Evolutionary conservation across 1,140 invertebrate genomes (phyloP).

Genomic region (Ooceraea biroi): DNA sequence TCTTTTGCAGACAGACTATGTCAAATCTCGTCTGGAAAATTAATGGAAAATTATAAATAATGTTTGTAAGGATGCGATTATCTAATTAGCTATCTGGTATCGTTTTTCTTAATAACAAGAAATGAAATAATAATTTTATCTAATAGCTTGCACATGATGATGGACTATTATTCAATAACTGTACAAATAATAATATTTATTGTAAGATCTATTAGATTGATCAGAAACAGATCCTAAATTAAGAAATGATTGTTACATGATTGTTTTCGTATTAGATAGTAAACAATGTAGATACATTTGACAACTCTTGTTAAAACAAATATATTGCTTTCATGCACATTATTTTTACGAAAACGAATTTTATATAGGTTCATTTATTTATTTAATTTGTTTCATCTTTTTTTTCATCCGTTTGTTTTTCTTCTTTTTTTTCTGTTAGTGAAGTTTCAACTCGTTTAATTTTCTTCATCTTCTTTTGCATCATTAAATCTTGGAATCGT

Average conservation of each 20-base stretch:
- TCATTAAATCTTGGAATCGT: too few relatives aligned
- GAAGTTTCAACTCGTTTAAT: too few relatives aligned
- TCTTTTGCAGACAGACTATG: conserved; percentile 83
- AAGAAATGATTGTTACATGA: neutral
- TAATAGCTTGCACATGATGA: neutral
- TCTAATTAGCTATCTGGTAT: conserved; percentile 11
- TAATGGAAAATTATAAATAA: conserved; percentile 63
- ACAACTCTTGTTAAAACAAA: neutral
- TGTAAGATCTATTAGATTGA: neutral
- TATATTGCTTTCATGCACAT: neutral
- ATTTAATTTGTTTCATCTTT: neutral
- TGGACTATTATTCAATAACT: too few relatives aligned
- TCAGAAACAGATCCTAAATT: conserved; percentile 13
- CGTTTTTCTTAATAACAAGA: neutral
- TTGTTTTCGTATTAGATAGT: conserved; percentile 29
- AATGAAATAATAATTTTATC: neutral
- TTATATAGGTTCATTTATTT: neutral
- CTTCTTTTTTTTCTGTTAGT: neutral
- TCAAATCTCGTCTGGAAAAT: conserved; percentile 78
- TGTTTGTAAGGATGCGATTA: neutral
- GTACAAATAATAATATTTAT: conserved; percentile 14
- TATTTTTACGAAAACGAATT: conserved; percentile 5
- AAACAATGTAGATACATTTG: neutral
- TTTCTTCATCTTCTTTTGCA: conserved; percentile 67
- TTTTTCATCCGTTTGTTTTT: too few relatives aligned